Conservation (phyloP, 2,113 vertebrate species). For the Nymphicus hollandicus region DNA sequence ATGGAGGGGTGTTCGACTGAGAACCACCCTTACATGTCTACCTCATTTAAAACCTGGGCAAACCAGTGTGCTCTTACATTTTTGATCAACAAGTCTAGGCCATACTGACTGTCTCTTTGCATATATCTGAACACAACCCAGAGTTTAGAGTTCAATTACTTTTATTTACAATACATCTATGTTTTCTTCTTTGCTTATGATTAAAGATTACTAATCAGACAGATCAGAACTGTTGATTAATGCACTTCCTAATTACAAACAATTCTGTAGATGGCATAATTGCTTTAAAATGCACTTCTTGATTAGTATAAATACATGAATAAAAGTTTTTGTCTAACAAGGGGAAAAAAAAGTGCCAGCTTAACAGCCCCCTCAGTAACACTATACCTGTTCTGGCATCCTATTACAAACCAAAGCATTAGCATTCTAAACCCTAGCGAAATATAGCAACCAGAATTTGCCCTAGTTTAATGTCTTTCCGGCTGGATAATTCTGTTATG, state of each 20-base stretch:
- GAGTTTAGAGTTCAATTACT: neutral
- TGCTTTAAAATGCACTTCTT: constrained; percentile 15
- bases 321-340: neutral
- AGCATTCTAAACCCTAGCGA: neutral
- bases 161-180: neutral
- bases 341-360: neutral
- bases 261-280: neutral
- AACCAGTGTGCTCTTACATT: neutral
- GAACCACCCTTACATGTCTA: neutral
- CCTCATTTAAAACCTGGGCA: neutral
- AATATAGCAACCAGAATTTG: neutral
- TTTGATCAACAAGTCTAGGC: neutral
- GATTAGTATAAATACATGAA: neutral
- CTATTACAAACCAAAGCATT: neutral
- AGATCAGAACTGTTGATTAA: constrained; percentile 21
- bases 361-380: neutral
- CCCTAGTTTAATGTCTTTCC: neutral
- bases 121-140: neutral
- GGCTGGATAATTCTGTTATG: neutral
- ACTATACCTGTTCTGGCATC: neutral
- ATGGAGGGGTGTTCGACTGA: neutral
- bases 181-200: neutral
- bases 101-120: neutral
- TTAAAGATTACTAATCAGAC: constrained; percentile 35
- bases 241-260: constrained; percentile 29